A percentile compares a stretch with the other conserved stretches of the same genome.
phyloP scores from a whole-genome alignment of 2,888 invertebrate genomes.

The Eupithecia abbreviata region DNA sequence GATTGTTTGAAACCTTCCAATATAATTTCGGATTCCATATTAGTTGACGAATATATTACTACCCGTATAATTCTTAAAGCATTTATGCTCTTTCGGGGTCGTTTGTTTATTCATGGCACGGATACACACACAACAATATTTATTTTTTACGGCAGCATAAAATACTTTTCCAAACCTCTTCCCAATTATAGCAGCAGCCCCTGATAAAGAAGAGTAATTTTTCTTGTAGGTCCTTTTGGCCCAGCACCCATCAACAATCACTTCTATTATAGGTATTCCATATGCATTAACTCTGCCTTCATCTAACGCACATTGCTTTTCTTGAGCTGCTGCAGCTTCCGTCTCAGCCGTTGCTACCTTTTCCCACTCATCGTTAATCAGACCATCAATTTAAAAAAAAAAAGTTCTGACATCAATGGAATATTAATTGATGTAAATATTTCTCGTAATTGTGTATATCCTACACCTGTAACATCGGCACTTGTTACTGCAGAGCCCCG shows the following conservation, averaged over 20 bases:
- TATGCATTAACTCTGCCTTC: constrained; percentile 9
- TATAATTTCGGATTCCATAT: too few relatives aligned
- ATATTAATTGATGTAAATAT: not conserved
- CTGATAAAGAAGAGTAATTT: too few relatives aligned
- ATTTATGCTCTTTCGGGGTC: too few relatives aligned
- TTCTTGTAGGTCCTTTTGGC: too few relatives aligned
- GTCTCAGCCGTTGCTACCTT: not conserved
- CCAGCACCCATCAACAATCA: constrained; percentile 33
- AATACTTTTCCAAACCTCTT: too few relatives aligned
- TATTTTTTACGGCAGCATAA: too few relatives aligned
- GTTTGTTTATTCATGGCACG: too few relatives aligned
- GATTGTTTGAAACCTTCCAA: too few relatives aligned
- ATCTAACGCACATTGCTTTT: constrained; percentile 12
- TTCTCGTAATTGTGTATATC: not conserved
- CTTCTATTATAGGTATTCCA: constrained; percentile 41
- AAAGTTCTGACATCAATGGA: not conserved
- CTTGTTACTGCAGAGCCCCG: not conserved
- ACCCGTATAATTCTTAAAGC: too few relatives aligned
- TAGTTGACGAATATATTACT: too few relatives aligned
- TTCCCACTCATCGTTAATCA: constrained; percentile 5
- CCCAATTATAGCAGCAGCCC: too few relatives aligned
- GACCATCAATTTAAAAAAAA: not conserved
- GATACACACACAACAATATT: too few relatives aligned
- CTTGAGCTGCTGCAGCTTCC: constrained; percentile 14
- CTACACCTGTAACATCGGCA: constrained; percentile 1